Percentiles rank a stretch among this genome's conserved stretches.
phyloP scores from a whole-genome alignment of 2,113 vertebrate species.

The Martes martes region DNA sequence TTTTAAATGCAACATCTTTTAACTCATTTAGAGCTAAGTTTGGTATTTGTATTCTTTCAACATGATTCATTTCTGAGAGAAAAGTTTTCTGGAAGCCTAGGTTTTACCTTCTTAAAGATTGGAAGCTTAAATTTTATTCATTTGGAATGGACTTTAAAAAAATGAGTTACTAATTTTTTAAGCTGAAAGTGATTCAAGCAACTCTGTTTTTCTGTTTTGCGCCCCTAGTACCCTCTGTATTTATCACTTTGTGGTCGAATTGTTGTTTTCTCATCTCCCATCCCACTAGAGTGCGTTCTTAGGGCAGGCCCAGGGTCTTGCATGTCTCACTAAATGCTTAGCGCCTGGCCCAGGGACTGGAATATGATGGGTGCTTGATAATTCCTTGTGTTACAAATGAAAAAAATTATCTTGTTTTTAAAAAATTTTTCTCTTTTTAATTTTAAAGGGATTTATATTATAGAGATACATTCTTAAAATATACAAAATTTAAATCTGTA shows the following conservation, averaged over 20 bases:
- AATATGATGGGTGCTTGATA: neutral
- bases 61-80: neutral
- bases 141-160: neutral
- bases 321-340: neutral
- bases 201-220: neutral
- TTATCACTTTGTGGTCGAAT: neutral
- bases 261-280: neutral
- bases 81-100: neutral
- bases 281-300: rapidly evolving
- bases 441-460: neutral
- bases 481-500: neutral
- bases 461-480: neutral
- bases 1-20: neutral
- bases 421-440: neutral
- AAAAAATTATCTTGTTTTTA: neutral
- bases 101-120: neutral
- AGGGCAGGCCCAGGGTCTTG: neutral
- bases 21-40: neutral
- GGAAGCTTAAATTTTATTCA: neutral
- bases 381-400: neutral
- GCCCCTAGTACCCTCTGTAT: rapidly evolving
- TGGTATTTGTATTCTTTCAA: neutral
- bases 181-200: neutral
- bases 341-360: no score
- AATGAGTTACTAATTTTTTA: neutral